Percentiles rank a stretch among this genome's conserved stretches.
Conservation (phyloP, 2,888 invertebrate species). For the Diabrotica balteata region DNA sequence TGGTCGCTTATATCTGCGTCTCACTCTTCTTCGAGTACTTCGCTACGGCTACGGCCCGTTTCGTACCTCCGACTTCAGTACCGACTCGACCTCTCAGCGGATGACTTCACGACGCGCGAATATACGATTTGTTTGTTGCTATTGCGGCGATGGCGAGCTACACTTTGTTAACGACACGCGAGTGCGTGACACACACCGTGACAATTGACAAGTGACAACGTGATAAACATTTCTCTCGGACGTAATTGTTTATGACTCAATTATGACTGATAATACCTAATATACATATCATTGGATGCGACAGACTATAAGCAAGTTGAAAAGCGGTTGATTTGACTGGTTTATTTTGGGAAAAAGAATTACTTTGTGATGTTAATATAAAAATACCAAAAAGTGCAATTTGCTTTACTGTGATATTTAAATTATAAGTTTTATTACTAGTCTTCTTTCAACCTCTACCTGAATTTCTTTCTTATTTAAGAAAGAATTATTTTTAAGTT, state of each 20-base stretch:
- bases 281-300: background rate
- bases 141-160: constrained; percentile 21
- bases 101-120: constrained; percentile 44
- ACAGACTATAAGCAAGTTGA: no score
- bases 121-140: constrained; percentile 44
- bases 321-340: no score
- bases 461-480: constrained; percentile 12
- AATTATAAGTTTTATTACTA: constrained; percentile 9
- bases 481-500: background rate
- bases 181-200: constrained; percentile 7
- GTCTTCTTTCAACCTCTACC: constrained; percentile 1
- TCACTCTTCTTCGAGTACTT: constrained; percentile 38
- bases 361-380: constrained; percentile 8
- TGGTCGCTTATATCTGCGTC: constrained; percentile 53
- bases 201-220: constrained; percentile 13
- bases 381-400: constrained; percentile 26
- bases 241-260: constrained; percentile 9
- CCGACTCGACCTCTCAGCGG: constrained; percentile 35
- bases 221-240: constrained; percentile 6
- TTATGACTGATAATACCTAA: constrained; percentile 23
- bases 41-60: constrained; percentile 17
- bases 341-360: background rate
- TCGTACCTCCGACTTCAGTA: constrained; percentile 51
- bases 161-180: constrained; percentile 22
- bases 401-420: constrained; percentile 20